Evolutionary conservation across 1,140 invertebrate species (phyloP).

Genomic region (Mamestra configurata): DNA sequence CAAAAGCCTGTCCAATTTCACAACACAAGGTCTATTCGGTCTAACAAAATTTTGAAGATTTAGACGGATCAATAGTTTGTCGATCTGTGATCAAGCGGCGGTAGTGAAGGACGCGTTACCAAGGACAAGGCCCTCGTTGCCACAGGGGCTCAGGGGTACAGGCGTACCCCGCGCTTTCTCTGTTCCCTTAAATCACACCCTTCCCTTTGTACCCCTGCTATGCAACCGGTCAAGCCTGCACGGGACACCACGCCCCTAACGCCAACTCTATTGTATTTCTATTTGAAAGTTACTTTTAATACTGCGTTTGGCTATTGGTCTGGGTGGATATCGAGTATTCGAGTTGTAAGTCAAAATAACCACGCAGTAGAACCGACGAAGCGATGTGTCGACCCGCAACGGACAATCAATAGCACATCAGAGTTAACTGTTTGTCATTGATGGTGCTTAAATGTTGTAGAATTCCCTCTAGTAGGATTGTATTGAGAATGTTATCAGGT

Average conservation of each 20-base stretch:
- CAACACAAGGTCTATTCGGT: background rate
- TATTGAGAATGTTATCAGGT: too few relatives aligned
- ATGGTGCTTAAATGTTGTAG: too few relatives aligned
- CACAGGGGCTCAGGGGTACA: too few relatives aligned
- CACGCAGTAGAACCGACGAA: too few relatives aligned
- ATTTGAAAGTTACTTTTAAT: conserved; percentile 17
- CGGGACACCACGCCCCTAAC: conserved; percentile 17
- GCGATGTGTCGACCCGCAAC: too few relatives aligned
- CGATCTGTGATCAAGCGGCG: conserved; percentile 2
- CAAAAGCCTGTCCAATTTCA: background rate
- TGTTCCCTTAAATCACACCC: conserved; percentile 25
- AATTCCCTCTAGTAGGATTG: too few relatives aligned
- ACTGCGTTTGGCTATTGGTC: background rate
- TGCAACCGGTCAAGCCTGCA: conserved; percentile 8
- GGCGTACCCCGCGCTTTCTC: background rate
- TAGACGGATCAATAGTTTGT: background rate
- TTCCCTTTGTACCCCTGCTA: background rate
- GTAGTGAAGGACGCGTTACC: conserved; percentile 15
- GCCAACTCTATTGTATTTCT: background rate
- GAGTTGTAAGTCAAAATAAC: background rate
- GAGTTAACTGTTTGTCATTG: too few relatives aligned
- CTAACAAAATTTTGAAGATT: background rate
- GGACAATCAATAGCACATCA: too few relatives aligned
- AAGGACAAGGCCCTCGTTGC: conserved; percentile 17
- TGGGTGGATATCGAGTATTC: background rate